A percentile compares a stretch with the other conserved stretches of the same genome.
phyloP scores from a whole-genome alignment of 1,140 invertebrate genomes.

The Heliconius congener region DNA sequence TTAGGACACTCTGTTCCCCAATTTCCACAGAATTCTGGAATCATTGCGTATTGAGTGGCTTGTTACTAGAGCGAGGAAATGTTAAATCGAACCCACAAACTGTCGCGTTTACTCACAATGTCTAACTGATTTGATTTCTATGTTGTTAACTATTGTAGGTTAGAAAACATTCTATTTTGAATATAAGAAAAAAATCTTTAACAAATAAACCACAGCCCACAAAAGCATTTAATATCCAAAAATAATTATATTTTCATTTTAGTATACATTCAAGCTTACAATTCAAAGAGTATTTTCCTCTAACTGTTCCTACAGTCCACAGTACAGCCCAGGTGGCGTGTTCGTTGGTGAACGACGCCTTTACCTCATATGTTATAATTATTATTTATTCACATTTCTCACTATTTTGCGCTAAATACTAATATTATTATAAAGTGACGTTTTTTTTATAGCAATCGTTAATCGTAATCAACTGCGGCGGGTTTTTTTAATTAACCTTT shows the following conservation, averaged over 20 bases:
- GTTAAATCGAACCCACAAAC: too few species aligned
- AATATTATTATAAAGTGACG: conserved; percentile 23
- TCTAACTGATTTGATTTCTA: too few species aligned
- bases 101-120: too few species aligned
- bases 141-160: too few species aligned
- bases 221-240: not conserved
- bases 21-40: too few species aligned
- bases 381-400: conserved; percentile 17
- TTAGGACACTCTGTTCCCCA: too few species aligned
- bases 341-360: not conserved
- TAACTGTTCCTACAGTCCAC: not conserved
- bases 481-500: not conserved
- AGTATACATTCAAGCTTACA: not conserved
- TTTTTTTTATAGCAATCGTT: conserved; percentile 19
- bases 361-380: conserved; percentile 11
- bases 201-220: too few species aligned
- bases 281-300: not conserved
- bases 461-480: conserved; percentile 6
- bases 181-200: too few species aligned
- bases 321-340: conserved; percentile 2
- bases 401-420: conserved; percentile 1
- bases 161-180: too few species aligned
- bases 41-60: too few species aligned
- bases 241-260: not conserved
- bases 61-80: too few species aligned